Conservation (phyloP, 2,888 invertebrate species). For the Drosophila macrospina region DNA sequence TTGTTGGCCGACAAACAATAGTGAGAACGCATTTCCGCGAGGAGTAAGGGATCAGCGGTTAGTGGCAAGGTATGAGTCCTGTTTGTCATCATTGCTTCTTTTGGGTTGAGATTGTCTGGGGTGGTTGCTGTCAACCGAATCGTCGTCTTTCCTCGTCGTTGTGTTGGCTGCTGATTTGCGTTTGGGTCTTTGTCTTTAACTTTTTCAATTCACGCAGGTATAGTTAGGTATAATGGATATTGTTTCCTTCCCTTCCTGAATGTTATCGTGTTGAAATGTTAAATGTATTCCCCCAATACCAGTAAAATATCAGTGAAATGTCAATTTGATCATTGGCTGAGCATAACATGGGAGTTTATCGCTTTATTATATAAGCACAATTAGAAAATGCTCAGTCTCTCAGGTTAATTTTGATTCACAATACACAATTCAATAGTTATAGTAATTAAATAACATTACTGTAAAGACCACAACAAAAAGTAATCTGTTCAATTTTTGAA, state of each 20-base stretch:
- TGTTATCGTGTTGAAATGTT: too few relatives aligned
- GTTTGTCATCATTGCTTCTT: slow-evolving; percentile 41
- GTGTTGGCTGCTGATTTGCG: slow-evolving; percentile 34
- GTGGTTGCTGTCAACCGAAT: slow-evolving; percentile 25
- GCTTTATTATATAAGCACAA: too few relatives aligned
- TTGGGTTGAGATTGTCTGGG: slow-evolving; percentile 31
- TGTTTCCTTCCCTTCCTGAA: too few relatives aligned
- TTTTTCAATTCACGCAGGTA: slow-evolving; percentile 1
- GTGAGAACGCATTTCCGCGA: slow-evolving; percentile 16
- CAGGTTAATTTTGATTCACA: too few relatives aligned
- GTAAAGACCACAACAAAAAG: too few relatives aligned
- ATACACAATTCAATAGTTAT: too few relatives aligned
- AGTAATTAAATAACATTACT: too few relatives aligned
- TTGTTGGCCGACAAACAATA: slow-evolving; percentile 17
- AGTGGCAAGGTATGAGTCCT: slow-evolving; percentile 7
- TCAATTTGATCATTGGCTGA: too few relatives aligned
- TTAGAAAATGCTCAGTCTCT: background rate
- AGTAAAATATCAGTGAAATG: too few relatives aligned
- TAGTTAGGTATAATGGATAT: too few relatives aligned
- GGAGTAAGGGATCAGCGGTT: background rate
- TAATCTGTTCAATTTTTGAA: background rate
- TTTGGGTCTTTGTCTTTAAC: slow-evolving; percentile 36
- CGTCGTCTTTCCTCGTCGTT: slow-evolving; percentile 31
- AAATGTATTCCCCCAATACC: too few relatives aligned
- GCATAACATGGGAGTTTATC: too few relatives aligned